These are phyloP conservation scores for Psittacula echo DNA, from an alignment of 2,797 vertebrate genomes.

Conservation along the genomic window DNA sequence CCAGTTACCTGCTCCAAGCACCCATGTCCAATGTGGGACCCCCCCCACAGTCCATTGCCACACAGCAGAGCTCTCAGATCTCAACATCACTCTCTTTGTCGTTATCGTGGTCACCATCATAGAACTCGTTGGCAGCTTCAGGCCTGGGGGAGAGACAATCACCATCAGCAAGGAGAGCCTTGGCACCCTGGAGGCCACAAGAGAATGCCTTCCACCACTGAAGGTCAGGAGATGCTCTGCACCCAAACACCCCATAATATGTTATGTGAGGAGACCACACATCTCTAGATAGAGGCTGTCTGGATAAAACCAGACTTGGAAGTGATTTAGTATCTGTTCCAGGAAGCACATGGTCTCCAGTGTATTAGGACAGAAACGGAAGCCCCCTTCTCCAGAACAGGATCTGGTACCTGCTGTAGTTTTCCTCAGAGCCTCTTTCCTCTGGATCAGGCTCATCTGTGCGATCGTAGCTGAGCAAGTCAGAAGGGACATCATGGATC, in stretches of 20 bases:
- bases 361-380: not conserved
- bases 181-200: not conserved
- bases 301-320: not conserved
- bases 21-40: not conserved
- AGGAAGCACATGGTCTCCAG: not conserved
- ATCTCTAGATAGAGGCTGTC: not conserved
- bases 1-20: not conserved
- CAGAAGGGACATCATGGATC: conserved; percentile 96
- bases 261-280: rapidly evolving
- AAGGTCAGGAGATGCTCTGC: not conserved
- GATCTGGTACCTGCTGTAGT: conserved; percentile 87
- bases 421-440: conserved; percentile 92
- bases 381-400: not conserved
- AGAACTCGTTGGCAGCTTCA: conserved; percentile 94
- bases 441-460: conserved; percentile 93
- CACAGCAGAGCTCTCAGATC: conserved; percentile 80
- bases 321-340: not conserved
- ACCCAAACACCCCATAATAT: not conserved
- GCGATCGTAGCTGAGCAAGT: conserved; percentile 94
- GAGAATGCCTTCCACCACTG: not conserved
- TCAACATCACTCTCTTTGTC: conserved; percentile 99
- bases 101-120: conserved; percentile 97
- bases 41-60: not conserved
- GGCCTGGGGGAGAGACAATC: conserved; percentile 79
- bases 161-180: not conserved